phyloP scores from a whole-genome alignment of 2,888 invertebrate genomes.

The Amorpha juglandis region DNA sequence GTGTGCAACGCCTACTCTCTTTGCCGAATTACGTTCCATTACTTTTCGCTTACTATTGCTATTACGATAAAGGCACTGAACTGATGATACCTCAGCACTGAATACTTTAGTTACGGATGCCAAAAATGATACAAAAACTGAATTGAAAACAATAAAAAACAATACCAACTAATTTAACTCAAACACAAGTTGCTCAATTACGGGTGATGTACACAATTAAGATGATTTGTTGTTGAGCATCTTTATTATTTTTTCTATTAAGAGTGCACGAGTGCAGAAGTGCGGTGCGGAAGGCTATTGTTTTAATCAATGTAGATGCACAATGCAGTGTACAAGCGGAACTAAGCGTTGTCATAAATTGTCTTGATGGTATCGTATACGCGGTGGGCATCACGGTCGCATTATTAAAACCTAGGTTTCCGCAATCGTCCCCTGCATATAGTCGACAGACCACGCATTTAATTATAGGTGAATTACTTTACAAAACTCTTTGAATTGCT shows the following conservation, averaged over 20 bases:
- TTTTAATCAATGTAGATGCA: constrained; percentile 21
- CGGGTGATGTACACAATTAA: neutral
- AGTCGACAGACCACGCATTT: constrained; percentile 1
- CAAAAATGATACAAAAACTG: too few relatives aligned
- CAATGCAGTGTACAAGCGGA: constrained; percentile 49
- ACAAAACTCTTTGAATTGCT: too few relatives aligned
- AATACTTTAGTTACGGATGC: neutral
- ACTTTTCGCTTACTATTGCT: neutral
- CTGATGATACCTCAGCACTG: too few relatives aligned
- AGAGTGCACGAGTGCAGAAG: constrained; percentile 21
- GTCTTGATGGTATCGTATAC: constrained; percentile 53
- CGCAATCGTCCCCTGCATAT: constrained; percentile 44
- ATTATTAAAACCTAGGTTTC: constrained; percentile 47
- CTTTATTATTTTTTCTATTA: constrained; percentile 3
- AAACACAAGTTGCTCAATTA: neutral
- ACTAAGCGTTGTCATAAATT: constrained; percentile 53
- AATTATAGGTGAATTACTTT: neutral
- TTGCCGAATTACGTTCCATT: neutral
- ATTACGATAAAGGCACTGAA: too few relatives aligned
- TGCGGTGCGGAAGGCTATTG: constrained; percentile 26
- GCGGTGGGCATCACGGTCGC: constrained; percentile 38
- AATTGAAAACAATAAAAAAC: too few relatives aligned
- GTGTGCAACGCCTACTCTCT: neutral
- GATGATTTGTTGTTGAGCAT: neutral
- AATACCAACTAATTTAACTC: neutral